Base-by-base conservation (phyloP, 2,113 vertebrate genomes). In the Varanus salvator region DNA sequence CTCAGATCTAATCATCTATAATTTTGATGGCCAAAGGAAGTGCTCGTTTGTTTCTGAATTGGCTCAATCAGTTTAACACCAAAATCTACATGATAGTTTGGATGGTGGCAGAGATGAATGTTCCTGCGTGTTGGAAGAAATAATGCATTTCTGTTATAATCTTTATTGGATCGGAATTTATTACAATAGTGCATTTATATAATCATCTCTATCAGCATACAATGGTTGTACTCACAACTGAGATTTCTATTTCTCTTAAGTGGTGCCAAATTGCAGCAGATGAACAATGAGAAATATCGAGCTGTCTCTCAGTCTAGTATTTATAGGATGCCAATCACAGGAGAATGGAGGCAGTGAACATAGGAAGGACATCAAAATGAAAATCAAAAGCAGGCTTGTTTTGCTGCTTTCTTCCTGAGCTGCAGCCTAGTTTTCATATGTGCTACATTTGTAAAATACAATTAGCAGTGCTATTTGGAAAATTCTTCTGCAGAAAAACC, bases 1-100 rank as follows among this genome's bases (percentile, higher is more conserved):
- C 76, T 94, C 77, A 83, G 19, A 93, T 94, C 25, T 94, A 94
- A 96, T 94, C 0, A 93, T 91, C 83, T 93, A 44, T n/a, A 91
- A 91, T 94, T 95, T 78, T 93, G 90, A 94, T 74, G 14, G 48
- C 19, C 25, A 82, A 84, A 74, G 6, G 44, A 93, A 90, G n/a
- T 76, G 75, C 29, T 84, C 76, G 9, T 89, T 95, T 93, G 29
- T 92, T 87, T 93, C 93, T 89, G 71, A 85, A 11, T 91, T 93
- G 92, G 50, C 68, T 93, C 88, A 87, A 76, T 87, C 86, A 93
- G 89, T 69, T 95, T 90, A 93, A 94, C 93, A 66, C 15, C 91
- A 64, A 92, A 93, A 90, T 88, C 64, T 88, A 68, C 11, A 71
- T 64, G 81, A 50, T 14, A 27, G 21, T 89, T 44, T 44, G 87